Conservation (phyloP, 2,797 vertebrate genomes). For the Melanogrammus aeglefinus region DNA sequence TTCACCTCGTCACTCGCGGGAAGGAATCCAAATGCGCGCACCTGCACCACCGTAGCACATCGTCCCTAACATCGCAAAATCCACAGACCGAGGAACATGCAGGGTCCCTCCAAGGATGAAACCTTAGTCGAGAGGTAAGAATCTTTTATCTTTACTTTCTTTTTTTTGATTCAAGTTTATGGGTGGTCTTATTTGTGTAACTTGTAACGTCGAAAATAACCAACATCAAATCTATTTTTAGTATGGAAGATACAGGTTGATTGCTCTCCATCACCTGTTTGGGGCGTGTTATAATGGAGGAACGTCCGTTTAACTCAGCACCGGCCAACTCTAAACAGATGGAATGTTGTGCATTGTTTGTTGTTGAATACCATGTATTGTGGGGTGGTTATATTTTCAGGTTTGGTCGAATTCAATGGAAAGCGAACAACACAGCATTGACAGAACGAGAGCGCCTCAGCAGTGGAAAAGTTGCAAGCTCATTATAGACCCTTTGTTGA, state of each 20-base stretch:
- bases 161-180: not conserved
- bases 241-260: constrained; percentile 55
- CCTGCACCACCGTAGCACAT: constrained; percentile 37
- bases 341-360: not conserved
- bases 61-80: constrained; percentile 27
- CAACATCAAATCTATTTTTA: not conserved
- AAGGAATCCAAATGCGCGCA: constrained; percentile 57
- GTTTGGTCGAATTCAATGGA: constrained; percentile 96
- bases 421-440: constrained; percentile 77
- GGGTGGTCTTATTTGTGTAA: not conserved
- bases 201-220: not conserved
- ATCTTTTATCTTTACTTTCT: not conserved
- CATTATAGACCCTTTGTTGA: constrained; percentile 90
- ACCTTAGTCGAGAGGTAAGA: constrained; percentile 53
- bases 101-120: constrained; percentile 40
- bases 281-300: constrained; percentile 60
- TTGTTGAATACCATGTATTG: not conserved
- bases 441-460: constrained; percentile 81
- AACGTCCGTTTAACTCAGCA: not conserved
- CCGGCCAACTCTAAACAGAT: not conserved
- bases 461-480: constrained; percentile 94
- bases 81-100: constrained; percentile 55
- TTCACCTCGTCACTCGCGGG: constrained; percentile 59
- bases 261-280: constrained; percentile 69
- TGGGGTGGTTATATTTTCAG: constrained; percentile 57